Evolutionary conservation across 2,113 vertebrate species (phyloP).

Genomic region (Grantiella picta): DNA sequence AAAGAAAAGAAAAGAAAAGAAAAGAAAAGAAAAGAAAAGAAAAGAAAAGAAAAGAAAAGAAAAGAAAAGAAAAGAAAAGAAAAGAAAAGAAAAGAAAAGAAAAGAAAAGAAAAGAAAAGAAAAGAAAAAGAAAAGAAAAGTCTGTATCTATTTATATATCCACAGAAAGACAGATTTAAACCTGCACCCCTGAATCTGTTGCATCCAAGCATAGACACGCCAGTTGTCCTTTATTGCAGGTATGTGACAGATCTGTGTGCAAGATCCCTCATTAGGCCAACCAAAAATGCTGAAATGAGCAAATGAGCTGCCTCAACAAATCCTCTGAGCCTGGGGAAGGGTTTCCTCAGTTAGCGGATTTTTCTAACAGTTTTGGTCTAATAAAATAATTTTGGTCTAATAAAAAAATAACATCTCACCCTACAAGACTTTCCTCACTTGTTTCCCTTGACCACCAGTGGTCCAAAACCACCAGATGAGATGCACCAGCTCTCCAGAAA

Average conservation of each 20-base stretch:
- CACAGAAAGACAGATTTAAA: not conserved
- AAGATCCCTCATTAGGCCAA: not conserved
- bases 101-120: not conserved
- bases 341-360: not conserved
- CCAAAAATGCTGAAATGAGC: not conserved
- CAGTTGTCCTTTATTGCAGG: not conserved
- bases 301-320: not conserved
- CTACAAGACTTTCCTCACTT: not conserved
- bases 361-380: not conserved
- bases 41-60: not conserved
- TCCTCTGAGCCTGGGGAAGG: not conserved
- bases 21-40: not conserved
- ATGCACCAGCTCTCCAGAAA: not conserved
- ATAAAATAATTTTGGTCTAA: not conserved
- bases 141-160: not conserved
- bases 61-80: not conserved
- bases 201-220: not conserved
- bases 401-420: not conserved
- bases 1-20: not conserved
- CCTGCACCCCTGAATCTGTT: not conserved
- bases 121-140: no score
- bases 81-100: not conserved
- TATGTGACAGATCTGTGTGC: not conserved
- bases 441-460: not conserved
- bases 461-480: not conserved